Conservation (phyloP, 1,140 invertebrate genomes). For the Drosophila asahinai region DNA sequence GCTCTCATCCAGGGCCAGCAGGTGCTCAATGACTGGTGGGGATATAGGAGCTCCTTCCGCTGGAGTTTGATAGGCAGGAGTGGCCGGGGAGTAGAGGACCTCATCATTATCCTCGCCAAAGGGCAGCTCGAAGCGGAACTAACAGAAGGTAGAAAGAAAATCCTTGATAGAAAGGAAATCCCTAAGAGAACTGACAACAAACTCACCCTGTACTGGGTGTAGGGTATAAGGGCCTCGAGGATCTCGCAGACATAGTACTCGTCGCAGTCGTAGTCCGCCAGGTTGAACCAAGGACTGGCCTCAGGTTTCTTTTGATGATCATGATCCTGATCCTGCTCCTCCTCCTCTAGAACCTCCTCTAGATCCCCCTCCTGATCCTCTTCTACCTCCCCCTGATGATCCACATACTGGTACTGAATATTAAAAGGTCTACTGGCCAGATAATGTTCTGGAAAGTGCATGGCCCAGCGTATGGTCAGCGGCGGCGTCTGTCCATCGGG, state of each 20-base stretch:
- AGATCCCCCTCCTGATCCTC: slow-evolving; percentile 85
- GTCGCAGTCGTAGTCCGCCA: slow-evolving; percentile 86
- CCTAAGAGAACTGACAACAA: rapidly evolving
- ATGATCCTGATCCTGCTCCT: slow-evolving; percentile 83
- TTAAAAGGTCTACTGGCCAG: slow-evolving; percentile 85
- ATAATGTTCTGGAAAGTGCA: slow-evolving; percentile 85
- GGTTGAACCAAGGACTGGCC: slow-evolving; percentile 90
- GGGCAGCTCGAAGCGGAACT: slow-evolving; percentile 93
- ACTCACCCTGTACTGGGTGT: slow-evolving; percentile 94
- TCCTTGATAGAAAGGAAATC: not conserved
- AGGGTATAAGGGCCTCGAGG: slow-evolving; percentile 92
- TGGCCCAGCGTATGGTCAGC: slow-evolving; percentile 91
- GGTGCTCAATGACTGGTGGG: slow-evolving; percentile 89
- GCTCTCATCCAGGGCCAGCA: slow-evolving; percentile 92
- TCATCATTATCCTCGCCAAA: slow-evolving; percentile 89
- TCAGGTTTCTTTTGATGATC: not conserved
- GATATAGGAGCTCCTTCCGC: slow-evolving; percentile 90
- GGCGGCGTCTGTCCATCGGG: slow-evolving; percentile 81
- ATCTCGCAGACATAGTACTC: slow-evolving; percentile 77
- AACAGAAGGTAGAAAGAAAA: too few species aligned
- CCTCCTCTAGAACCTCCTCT: slow-evolving; percentile 86
- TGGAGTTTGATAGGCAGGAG: slow-evolving; percentile 92
- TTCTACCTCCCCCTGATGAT: slow-evolving; percentile 88
- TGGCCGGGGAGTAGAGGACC: slow-evolving; percentile 91
- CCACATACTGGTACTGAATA: slow-evolving; percentile 88